Conservation (phyloP, 1,140 invertebrate genomes). For the Ylistrum balloti region DNA sequence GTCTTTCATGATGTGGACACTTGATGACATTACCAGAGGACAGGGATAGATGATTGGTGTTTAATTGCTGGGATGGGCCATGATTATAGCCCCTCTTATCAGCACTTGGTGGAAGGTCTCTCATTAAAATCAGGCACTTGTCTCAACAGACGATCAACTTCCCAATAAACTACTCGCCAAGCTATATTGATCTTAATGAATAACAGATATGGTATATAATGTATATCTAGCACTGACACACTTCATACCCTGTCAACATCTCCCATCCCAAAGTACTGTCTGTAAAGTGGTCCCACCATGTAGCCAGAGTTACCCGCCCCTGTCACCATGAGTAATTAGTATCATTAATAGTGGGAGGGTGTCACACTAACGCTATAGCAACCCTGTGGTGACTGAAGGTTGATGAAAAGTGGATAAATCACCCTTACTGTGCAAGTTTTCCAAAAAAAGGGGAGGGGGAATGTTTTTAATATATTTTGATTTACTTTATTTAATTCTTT, state of each 20-base stretch:
- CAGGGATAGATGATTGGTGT: constrained; percentile 33
- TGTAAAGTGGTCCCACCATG: background rate
- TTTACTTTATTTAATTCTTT: no score
- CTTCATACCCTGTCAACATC: background rate
- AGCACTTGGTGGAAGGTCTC: background rate
- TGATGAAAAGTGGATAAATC: background rate
- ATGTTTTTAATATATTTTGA: no score
- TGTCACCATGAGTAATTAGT: background rate
- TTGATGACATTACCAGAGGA: constrained; percentile 4
- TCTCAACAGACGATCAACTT: background rate
- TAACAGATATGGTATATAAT: background rate
- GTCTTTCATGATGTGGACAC: background rate
- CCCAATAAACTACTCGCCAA: background rate
- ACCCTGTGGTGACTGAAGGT: background rate
- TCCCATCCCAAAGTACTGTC: constrained; percentile 5
- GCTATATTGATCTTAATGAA: background rate
- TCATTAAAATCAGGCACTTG: background rate
- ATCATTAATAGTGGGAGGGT: background rate
- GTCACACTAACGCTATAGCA: background rate
- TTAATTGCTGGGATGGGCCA: constrained; percentile 15
- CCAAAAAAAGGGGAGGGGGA: no score
- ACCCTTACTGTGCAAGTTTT: no score
- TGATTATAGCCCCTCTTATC: constrained; percentile 11
- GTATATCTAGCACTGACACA: background rate
- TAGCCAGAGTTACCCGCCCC: background rate